Evolutionary conservation across 1,140 invertebrate species (phyloP), one percentile per base, ranked within the genome.

Genomic region (Cydia strobilella): DNA sequence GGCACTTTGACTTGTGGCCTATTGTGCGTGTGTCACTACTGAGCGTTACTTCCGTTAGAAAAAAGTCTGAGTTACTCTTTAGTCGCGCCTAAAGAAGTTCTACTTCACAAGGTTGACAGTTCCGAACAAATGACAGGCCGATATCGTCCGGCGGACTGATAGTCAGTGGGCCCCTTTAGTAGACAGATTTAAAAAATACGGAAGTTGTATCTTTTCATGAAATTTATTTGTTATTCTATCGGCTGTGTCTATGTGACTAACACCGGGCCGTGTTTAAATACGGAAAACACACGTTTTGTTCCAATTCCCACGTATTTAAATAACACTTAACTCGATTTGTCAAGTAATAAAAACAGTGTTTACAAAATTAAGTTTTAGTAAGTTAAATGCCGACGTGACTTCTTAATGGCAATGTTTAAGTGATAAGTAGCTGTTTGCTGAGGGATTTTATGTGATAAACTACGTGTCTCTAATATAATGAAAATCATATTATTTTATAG

Each of bases 381-480:
- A 78, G 75, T 78, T 66, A 73, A n/a, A 74, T 45, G 82, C n/a
- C 77, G 81, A 84, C 83, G 81, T 84, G 83, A 82, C 83, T 76
- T 79, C 82, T 80, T 76, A 74, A 73, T 75, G 45, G 31, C 65
- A 69, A 20, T 69, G 27, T 42, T 69, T 69, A 35, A 69, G 42
- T 48, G 80, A 80, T 79, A 81, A 75, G 72, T 72, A 69, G 73
- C 0, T 69, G 27, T 80, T 78, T 76, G 74, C 75, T 51, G 69
- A 76, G 76, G 72, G 80, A 75, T 63, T 79, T 79, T 74, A 76
- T 45, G 74, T 73, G 51, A 15, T 69, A 39, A 35, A n/a, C 31
- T 69, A 77, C 75, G 73, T 76, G 74, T 75, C 72, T 78, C 73
- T 72, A 69, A 77, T 77, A 77, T 65, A 75, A 79, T 39, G 65